Base-by-base conservation (phyloP, 2,797 vertebrate species). In the Nannoperca obscura region DNA sequence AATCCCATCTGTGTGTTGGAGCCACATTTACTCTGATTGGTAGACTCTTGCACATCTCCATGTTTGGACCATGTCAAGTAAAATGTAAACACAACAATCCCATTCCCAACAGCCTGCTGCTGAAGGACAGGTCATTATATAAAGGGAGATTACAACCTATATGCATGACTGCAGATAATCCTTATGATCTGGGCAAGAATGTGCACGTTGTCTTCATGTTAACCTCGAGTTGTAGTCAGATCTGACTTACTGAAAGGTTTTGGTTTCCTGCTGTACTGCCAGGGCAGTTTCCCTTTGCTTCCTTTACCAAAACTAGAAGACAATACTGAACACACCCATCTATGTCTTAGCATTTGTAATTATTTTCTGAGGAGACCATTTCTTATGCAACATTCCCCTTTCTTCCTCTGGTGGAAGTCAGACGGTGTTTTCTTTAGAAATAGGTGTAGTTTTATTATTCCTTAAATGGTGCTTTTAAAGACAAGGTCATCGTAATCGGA, bases 141-240 rank as follows among this genome's bases (percentile, higher is more conserved):
- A 65, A 86, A 84, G 34, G 30, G 32, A 67, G 69, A 63, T 83
- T 80, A 72, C 80, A 83, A 53, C 63, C 44, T 55, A 63, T 84
- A 84, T 75, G 80, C 91, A 89, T 88, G 86, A 90, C 86, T 90
- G 83, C 79, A 80, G 80, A 88, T 89, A 90, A 92, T 93, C 87
- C 63, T 75, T 54, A 54, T 89, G 86, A 93, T 88, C 75, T 76
- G 71, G 14, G 27, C 52, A 84, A 83, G 83, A 88, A 91, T 87
- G 68, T 76, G 61, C 60, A 80, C 27, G 50, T 50, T 59, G 71
- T 65, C 76, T 73, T 69, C 58, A 27, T 61, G 27, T 59, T 86
- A 65, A 84, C 80, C 65, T 72, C 58, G 71, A 86, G 67, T 73
- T 81, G 58, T 40, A 57, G 78, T 60, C 34, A 52, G 27, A 60